Percentiles rank a stretch among this genome's conserved stretches.
phyloP scores from a whole-genome alignment of 2,797 vertebrate genomes.

The Pseudomugil gertrudae region DNA sequence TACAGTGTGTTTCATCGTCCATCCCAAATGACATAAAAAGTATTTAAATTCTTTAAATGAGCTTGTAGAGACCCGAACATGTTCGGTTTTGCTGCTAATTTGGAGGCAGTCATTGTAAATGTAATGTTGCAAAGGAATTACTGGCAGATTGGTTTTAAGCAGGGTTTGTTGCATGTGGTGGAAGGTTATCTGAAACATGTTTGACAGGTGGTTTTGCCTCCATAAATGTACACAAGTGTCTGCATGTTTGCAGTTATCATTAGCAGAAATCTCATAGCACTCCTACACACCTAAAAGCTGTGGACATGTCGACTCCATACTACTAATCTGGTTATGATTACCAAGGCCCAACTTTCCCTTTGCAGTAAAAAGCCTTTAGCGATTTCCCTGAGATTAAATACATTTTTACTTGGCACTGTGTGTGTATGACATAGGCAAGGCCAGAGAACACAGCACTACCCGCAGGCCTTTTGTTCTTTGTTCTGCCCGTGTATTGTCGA shows the following conservation, averaged over 20 bases:
- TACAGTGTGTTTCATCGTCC: not conserved
- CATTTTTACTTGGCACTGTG: conserved; percentile 34
- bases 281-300: conserved; percentile 4
- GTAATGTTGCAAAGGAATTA: conserved; percentile 14
- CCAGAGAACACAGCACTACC: conserved; percentile 18
- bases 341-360: conserved; percentile 9
- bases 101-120: not conserved
- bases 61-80: not conserved
- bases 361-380: not conserved
- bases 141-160: conserved; percentile 5
- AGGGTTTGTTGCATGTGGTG: conserved; percentile 19
- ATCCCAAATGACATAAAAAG: conserved; percentile 10
- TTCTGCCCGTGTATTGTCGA: conserved; percentile 35
- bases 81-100: conserved; percentile 2
- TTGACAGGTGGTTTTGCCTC: conserved; percentile 43
- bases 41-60: conserved; percentile 18
- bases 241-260: conserved; percentile 26
- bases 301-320: not conserved
- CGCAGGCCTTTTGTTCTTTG: conserved; percentile 58
- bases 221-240: conserved; percentile 20
- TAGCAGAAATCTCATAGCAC: conserved; percentile 20
- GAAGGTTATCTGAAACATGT: conserved; percentile 29
- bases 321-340: conserved; percentile 13
- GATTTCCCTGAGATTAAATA: conserved; percentile 19
- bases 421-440: conserved; percentile 23